Evolutionary conservation across 2,113 vertebrate genomes (phyloP), one percentile per base, ranked within the genome.

Genomic region (Psilopsiagon aymara): DNA sequence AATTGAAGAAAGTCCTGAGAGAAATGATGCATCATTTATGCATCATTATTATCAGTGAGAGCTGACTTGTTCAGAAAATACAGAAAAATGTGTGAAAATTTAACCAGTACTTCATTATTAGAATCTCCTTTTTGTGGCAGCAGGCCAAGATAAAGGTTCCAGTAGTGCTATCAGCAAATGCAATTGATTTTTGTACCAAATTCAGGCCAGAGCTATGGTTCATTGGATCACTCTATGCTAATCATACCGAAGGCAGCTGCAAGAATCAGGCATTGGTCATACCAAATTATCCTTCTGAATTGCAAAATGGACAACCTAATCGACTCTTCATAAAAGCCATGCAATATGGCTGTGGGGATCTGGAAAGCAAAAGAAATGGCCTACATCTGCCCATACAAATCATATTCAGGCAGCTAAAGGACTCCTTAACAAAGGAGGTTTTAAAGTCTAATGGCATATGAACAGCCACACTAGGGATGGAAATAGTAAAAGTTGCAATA

Each of bases 1-100:
- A 85, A 66, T 29, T 13, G 0, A 57, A 51, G 25, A 19, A 63
- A 49, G 28, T 39, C 21, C 11, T 73, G 51, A 86, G 57, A 63
- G 70, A 88, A 59, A 20, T 44, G 14, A 33, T 29, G 11, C 16
- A 44, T 14, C 17, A 11, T 41, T 85, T 18, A 67, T 11, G 18
- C 9, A n/a, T n/a, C n/a, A n/a, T n/a, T n/a, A n/a, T n/a, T n/a
- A n/a, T 10, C 29, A 0, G 0, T 33, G 17, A 70, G 49, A 85
- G 24, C 2, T 60, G 18, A 44, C 13, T 25, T 35, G 17, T 25
- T 73, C 49, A 81, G 59, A 46, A 76, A 64, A 74, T 1, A 1
- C 1, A 23, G 62, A 43, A 62, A 75, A 95, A 82, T 9, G 16
- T 18, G 17, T 75, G 12, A 25, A 91, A 63, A 3, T 46, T 91